Percentiles rank a stretch among this genome's conserved stretches.
Evolutionary conservation across 2,888 invertebrate species (phyloP).

Genomic region (Atherix ibis): DNA sequence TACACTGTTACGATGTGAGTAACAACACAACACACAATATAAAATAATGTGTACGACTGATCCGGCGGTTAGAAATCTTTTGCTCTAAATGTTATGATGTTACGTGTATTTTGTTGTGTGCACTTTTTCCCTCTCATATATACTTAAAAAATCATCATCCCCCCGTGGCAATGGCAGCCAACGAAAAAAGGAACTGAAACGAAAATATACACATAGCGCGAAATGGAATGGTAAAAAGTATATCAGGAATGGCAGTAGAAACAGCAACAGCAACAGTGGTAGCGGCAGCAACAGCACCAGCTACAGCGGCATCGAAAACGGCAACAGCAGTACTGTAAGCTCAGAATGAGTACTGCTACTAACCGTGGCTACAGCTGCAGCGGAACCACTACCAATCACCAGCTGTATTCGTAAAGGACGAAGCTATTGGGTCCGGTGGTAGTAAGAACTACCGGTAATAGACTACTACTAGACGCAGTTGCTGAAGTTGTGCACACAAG

Average conservation of each 20-base stretch:
- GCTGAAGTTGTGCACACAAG: no score
- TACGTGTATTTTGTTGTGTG: slow-evolving; percentile 19
- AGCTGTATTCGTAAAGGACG: no score
- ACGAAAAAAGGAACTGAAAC: slow-evolving; percentile 8
- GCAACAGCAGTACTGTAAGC: no score
- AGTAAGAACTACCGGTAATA: no score
- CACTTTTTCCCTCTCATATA: slow-evolving; percentile 10
- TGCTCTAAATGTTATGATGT: slow-evolving; percentile 21
- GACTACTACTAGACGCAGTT: no score
- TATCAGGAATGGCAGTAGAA: slow-evolving; percentile 6
- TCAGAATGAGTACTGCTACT: no score
- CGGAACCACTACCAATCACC: no score
- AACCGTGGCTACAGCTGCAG: no score
- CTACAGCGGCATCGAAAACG: neutral
- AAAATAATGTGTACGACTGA: slow-evolving; percentile 17
- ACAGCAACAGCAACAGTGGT: slow-evolving; percentile 4
- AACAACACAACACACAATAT: slow-evolving; percentile 7
- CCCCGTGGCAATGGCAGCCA: slow-evolving; percentile 4
- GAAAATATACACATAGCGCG: slow-evolving; percentile 6
- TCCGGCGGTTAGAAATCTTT: slow-evolving; percentile 23
- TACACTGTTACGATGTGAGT: no score
- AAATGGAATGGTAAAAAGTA: slow-evolving; percentile 4
- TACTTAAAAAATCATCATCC: slow-evolving; percentile 9
- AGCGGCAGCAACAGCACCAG: slow-evolving; percentile 1
- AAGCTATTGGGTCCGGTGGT: no score